These are phyloP conservation scores for Paramormyrops hopkinsi DNA, from an alignment of 2,797 vertebrate species.

Conservation along the genomic window DNA sequence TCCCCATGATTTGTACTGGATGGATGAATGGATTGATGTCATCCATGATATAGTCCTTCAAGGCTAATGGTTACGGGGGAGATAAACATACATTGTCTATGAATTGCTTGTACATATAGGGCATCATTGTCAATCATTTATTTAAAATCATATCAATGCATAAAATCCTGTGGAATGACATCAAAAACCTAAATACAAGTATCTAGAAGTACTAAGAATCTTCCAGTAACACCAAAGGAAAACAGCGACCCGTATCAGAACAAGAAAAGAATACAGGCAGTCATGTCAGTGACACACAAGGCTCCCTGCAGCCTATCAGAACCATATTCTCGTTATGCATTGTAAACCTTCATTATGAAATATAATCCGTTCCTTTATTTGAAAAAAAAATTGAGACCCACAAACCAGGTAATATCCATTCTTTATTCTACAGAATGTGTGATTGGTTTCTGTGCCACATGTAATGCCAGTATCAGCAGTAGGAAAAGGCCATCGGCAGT, in stretches of 20 bases:
- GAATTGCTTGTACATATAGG: background rate
- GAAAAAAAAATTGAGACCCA: background rate
- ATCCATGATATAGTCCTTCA: background rate
- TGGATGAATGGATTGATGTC: background rate
- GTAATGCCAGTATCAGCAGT: background rate
- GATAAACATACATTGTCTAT: background rate
- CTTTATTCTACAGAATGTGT: slow-evolving; percentile 11
- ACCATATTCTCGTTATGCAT: background rate
- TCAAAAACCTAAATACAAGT: background rate
- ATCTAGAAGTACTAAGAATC: background rate
- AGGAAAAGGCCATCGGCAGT: background rate
- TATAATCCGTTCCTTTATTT: background rate
- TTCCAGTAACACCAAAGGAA: background rate
- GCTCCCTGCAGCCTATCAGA: background rate
- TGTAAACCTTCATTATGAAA: background rate
- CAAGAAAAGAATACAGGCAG: background rate
- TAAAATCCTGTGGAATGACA: background rate
- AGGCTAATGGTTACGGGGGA: background rate
- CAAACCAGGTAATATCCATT: slow-evolving; percentile 8
- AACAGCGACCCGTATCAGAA: background rate
- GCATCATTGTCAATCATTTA: background rate
- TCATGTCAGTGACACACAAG: background rate
- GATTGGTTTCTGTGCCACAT: background rate
- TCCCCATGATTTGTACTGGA: background rate
- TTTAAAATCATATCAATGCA: background rate